These are phyloP conservation scores for Agelastica alni DNA, from an alignment of 2,888 invertebrate species.

Conservation along the genomic window DNA sequence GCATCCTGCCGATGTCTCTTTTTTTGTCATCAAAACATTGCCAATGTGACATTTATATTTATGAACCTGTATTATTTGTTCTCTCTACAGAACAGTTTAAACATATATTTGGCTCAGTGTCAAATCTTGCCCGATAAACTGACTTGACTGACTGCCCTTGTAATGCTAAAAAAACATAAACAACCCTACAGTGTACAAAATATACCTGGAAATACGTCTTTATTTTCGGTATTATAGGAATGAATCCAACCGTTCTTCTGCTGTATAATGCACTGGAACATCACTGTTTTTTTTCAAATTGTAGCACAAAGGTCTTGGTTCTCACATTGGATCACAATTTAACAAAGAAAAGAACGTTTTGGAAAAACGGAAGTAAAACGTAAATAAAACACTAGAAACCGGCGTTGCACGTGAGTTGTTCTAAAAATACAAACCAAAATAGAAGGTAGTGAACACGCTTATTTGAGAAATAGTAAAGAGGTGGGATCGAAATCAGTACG, in stretches of 20 bases:
- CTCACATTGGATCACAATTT: conserved; percentile 17
- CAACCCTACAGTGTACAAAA: conserved; percentile 4
- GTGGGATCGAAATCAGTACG: conserved; percentile 23
- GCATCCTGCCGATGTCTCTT: no score
- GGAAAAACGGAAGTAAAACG: conserved; percentile 42
- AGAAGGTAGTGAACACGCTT: conserved; percentile 20
- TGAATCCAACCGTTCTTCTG: conserved; percentile 78
- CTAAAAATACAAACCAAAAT: conserved; percentile 39
- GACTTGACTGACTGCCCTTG: conserved; percentile 5
- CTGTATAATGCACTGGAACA: conserved; percentile 85
- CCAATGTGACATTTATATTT: background rate
- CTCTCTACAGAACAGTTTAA: conserved; percentile 2
- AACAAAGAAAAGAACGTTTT: conserved; percentile 25
- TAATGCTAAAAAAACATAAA: conserved; percentile 6
- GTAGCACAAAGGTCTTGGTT: conserved; percentile 14
- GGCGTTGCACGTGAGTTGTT: conserved; percentile 34
- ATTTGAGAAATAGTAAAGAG: conserved; percentile 19
- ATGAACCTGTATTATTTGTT: background rate
- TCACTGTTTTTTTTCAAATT: conserved; percentile 48
- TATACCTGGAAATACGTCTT: conserved; percentile 74
- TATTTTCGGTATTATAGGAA: conserved; percentile 70
- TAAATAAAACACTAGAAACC: conserved; percentile 43
- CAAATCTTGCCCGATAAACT: conserved; percentile 3
- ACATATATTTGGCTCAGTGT: conserved; percentile 15
- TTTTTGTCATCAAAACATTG: conserved; percentile 11